These are phyloP conservation scores for Heliconius hermathena DNA, from an alignment of 1,140 invertebrate species.

Conservation along the genomic window DNA sequence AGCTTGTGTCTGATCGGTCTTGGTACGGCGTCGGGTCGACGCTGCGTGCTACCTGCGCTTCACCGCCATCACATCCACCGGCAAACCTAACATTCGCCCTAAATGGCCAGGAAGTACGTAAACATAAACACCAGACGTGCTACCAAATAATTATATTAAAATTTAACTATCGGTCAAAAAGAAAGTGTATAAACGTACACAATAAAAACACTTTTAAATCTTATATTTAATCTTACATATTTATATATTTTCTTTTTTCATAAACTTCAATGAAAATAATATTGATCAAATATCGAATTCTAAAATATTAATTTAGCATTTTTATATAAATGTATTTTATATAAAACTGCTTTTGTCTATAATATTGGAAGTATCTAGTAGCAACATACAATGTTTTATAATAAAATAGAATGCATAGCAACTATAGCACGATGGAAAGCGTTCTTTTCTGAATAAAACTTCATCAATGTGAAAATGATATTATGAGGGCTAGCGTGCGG, in stretches of 20 bases:
- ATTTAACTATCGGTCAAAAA: too few species aligned
- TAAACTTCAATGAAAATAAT: too few species aligned
- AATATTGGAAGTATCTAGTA: constrained; percentile 30
- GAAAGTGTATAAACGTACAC: neutral
- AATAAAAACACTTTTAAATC: neutral
- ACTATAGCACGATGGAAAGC: too few species aligned
- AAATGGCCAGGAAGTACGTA: constrained; percentile 81
- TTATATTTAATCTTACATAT: neutral
- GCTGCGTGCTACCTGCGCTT: constrained; percentile 81
- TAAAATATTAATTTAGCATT: too few species aligned
- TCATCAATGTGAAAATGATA: constrained; percentile 1
- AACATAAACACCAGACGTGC: too few species aligned
- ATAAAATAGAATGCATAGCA: neutral
- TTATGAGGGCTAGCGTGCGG: neutral
- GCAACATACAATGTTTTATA: constrained; percentile 68
- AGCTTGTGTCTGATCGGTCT: constrained; percentile 75
- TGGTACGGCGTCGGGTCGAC: constrained; percentile 80
- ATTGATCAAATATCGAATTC: too few species aligned
- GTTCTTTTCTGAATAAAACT: neutral
- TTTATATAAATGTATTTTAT: too few species aligned
- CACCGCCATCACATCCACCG: constrained; percentile 79
- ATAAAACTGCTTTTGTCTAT: too few species aligned
- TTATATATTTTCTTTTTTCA: too few species aligned
- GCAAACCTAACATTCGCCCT: constrained; percentile 83
- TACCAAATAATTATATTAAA: too few species aligned